Evolutionary conservation across 2,113 vertebrate genomes (phyloP).

Genomic region (Salvelinus sp.): DNA sequence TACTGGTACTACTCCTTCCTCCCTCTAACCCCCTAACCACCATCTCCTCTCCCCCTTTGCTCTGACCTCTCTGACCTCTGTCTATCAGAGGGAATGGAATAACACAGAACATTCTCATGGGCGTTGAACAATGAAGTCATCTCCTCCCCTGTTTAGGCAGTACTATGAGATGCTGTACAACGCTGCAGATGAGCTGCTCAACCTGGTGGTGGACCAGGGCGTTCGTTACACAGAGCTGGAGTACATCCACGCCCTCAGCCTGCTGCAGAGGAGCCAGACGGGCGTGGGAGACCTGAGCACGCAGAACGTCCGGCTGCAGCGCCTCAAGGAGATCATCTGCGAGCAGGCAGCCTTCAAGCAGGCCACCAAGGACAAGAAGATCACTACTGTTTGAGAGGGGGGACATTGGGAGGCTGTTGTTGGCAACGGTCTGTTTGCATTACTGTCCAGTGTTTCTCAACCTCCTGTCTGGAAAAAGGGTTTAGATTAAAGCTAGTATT

Average conservation of each 20-base stretch:
- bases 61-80: not conserved
- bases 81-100: too few species aligned
- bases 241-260: constrained; percentile 92
- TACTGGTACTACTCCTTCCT: not conserved
- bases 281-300: constrained; percentile 93
- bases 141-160: constrained; percentile 73
- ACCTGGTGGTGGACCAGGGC: constrained; percentile 97
- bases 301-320: constrained; percentile 90
- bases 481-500: too few species aligned
- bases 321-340: constrained; percentile 97
- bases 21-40: not conserved
- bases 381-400: constrained; percentile 86
- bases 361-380: constrained; percentile 98
- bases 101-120: too few species aligned
- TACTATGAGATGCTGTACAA: constrained; percentile 99
- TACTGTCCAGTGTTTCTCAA: not conserved
- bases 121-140: not conserved
- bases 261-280: constrained; percentile 95
- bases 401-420: not conserved
- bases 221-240: constrained; percentile 98
- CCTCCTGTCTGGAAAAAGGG: not conserved
- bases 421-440: too few species aligned
- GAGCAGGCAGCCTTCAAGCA: constrained; percentile 98
- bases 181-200: constrained; percentile 91
- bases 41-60: not conserved